Conservation (phyloP, 1,140 invertebrate species). For the Cydia splendana region DNA sequence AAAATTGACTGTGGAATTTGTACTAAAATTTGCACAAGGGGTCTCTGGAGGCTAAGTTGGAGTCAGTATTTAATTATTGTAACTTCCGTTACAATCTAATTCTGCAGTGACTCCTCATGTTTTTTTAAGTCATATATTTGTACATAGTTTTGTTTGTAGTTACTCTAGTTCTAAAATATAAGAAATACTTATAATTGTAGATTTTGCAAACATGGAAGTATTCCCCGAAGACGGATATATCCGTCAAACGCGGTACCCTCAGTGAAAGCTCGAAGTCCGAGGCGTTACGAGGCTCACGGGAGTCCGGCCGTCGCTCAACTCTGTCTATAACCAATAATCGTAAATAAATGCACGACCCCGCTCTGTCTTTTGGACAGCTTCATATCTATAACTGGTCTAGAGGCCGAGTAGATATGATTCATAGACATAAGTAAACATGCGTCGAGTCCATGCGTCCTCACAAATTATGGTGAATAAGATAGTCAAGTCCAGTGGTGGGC, state of each 20-base stretch:
- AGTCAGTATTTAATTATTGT: no score
- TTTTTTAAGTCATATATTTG: neutral
- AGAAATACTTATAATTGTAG: slow-evolving; percentile 52
- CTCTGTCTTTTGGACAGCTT: slow-evolving; percentile 41
- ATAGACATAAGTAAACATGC: neutral
- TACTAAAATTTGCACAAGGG: no score
- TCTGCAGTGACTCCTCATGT: neutral
- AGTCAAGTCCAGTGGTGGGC: no score
- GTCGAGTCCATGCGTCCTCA: no score
- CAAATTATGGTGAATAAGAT: no score
- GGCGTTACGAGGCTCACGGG: slow-evolving; percentile 74
- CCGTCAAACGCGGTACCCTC: slow-evolving; percentile 61
- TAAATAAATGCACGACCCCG: slow-evolving; percentile 65
- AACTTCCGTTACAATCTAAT: neutral
- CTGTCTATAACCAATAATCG: slow-evolving; percentile 77
- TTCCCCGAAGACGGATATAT: slow-evolving; percentile 74
- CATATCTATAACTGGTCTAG: slow-evolving; percentile 45
- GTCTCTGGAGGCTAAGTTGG: no score
- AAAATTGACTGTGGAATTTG: no score
- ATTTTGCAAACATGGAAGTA: slow-evolving; percentile 60
- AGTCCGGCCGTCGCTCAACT: slow-evolving; percentile 65
- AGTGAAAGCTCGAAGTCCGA: slow-evolving; percentile 56
- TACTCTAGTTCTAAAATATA: slow-evolving; percentile 23
- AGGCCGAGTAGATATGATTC: neutral
- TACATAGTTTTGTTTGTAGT: neutral